Conservation (phyloP, 2,888 invertebrate genomes). For the Eulithis testata region DNA sequence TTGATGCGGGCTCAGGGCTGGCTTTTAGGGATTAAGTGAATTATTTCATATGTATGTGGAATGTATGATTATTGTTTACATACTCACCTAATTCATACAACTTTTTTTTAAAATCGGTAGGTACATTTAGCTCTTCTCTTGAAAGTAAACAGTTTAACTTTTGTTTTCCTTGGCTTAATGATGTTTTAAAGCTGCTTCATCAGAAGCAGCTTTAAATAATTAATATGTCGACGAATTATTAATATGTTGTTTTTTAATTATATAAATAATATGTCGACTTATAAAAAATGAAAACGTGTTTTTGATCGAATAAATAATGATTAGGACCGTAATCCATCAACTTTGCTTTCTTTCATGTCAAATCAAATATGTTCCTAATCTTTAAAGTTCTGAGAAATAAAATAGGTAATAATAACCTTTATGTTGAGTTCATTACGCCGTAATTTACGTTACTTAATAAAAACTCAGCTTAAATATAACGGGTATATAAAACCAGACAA, state of each 20-base stretch:
- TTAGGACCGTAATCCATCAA: conserved; percentile 27
- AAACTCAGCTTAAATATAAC: conserved; percentile 6
- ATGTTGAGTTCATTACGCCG: conserved; percentile 6
- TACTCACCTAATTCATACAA: no score
- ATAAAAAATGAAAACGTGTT: not conserved
- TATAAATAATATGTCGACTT: not conserved
- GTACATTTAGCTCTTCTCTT: no score
- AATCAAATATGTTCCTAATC: conserved; percentile 12
- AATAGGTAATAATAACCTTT: not conserved
- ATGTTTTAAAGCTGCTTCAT: not conserved
- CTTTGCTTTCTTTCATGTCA: conserved; percentile 22
- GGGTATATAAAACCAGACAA: conserved; percentile 17
- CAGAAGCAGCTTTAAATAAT: no score
- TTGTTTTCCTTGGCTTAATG: no score
- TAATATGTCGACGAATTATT: no score
- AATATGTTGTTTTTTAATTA: no score
- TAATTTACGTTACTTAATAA: conserved; percentile 19
- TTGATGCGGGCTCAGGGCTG: conserved; percentile 53
- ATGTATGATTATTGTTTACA: no score
- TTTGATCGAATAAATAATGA: conserved; percentile 11
- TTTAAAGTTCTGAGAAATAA: not conserved
- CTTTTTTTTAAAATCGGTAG: no score
- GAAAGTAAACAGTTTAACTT: no score
- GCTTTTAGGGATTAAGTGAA: conserved; percentile 3
- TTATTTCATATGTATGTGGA: conserved; percentile 5